These are phyloP conservation scores for Lepilemur ruficaudatus DNA, from an alignment of 2,797 vertebrate species.

Conservation along the genomic window DNA sequence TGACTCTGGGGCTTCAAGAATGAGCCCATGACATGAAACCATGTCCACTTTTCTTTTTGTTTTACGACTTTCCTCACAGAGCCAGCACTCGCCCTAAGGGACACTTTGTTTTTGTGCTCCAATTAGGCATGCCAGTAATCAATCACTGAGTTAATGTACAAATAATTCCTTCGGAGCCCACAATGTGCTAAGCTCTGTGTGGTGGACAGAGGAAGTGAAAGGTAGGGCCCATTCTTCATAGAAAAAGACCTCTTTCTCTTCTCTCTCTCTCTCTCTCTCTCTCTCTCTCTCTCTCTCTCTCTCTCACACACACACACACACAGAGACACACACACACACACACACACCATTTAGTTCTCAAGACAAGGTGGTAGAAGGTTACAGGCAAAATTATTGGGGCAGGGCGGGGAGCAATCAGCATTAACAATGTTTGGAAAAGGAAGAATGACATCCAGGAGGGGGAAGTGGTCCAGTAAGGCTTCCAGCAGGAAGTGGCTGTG, in stretches of 20 bases:
- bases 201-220: constrained; percentile 18
- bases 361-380: constrained; percentile 32
- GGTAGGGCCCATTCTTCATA: neutral
- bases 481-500: neutral
- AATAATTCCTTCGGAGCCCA: neutral
- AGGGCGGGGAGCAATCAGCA: neutral
- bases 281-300: too few relatives aligned
- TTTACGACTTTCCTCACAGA: constrained; percentile 40
- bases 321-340: neutral
- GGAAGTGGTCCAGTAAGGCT: neutral
- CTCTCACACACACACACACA: neutral
- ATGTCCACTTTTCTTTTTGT: constrained; percentile 20
- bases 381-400: constrained; percentile 11
- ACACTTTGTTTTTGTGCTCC: constrained; percentile 33
- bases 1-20: constrained; percentile 50
- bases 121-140: constrained; percentile 11
- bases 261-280: too few relatives aligned
- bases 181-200: neutral
- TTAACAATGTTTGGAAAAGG: constrained; percentile 27
- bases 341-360: constrained; percentile 24
- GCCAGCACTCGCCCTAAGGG: neutral
- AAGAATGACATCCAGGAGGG: neutral
- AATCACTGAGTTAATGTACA: constrained; percentile 50
- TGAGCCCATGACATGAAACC: constrained; percentile 34
- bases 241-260: neutral